These are phyloP conservation scores for Sceloporus undulatus DNA, from an alignment of 2,113 vertebrate genomes.

Conservation along the genomic window DNA sequence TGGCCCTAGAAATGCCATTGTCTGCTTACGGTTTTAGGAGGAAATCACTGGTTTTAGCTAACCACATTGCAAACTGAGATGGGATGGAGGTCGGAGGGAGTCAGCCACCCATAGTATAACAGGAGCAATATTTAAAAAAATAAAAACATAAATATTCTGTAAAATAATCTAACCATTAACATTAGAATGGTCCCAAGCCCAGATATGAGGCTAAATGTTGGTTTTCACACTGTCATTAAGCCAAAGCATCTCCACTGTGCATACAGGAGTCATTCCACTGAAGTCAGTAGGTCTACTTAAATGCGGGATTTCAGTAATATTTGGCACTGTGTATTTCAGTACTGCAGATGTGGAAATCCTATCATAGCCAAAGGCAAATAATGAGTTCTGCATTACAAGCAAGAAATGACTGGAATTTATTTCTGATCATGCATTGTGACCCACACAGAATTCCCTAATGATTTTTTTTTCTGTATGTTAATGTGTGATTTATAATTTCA, in stretches of 20 bases:
- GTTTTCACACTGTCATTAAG: constrained; percentile 32
- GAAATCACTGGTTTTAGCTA: neutral
- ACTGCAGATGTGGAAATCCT: constrained; percentile 70
- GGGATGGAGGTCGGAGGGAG: too few species aligned
- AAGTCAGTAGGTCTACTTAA: constrained; percentile 48
- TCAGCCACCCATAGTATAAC: neutral
- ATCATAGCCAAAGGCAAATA: constrained; percentile 33
- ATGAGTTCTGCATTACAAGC: constrained; percentile 3
- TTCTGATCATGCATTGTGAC: constrained; percentile 20
- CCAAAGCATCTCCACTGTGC: constrained; percentile 30
- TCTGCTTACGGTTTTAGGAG: neutral
- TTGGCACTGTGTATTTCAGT: constrained; percentile 43
- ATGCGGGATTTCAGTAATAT: constrained; percentile 52
- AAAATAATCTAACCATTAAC: constrained; percentile 55
- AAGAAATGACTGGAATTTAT: constrained; percentile 43
- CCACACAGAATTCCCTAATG: neutral
- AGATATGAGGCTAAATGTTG: constrained; percentile 52
- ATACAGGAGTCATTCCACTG: constrained; percentile 55
- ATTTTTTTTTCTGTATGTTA: neutral
- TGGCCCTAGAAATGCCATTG: neutral
- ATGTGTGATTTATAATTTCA: constrained; percentile 46
- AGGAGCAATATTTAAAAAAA: neutral
- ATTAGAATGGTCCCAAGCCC: constrained; percentile 55
- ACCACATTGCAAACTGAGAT: neutral
- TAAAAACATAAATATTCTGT: constrained; percentile 55